Base-by-base conservation (phyloP, 2,888 invertebrate species). In the Caenorhabditis zanzibari region DNA sequence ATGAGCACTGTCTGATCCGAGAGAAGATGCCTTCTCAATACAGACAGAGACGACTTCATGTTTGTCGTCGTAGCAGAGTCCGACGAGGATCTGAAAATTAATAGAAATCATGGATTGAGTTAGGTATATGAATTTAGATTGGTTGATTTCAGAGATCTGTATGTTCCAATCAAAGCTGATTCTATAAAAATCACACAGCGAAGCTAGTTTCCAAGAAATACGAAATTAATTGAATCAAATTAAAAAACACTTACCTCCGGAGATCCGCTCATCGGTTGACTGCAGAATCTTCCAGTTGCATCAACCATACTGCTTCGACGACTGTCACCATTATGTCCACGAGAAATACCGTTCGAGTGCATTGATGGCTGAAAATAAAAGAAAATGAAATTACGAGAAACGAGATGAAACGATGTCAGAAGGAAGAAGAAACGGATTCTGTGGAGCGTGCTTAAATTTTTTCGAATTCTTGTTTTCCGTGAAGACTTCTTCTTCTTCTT, bases 241-340 rank as follows among this genome's bases (percentile, higher is more conserved):
- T 16, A n/a, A 19, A 41, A 0, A 19, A 16, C 4, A 19, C 61
- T 16, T 16, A 87, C 89, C 81, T 90, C 90, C 9, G 90, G 87
- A 9, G 82, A 82, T 14, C 89, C 90, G n/a, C 75, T 86, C 47
- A 81, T 88, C 22, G 90, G 90, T 32, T 90, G 84, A 58, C 88
- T 84, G 72, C 89, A 89, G 73, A 90, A 90, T 41, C 89, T 77
- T n/a, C 90, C 90, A 44, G 86, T 84, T 12, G 85, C 83, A 66
- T 90, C 90, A 9, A 90, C 90, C 84, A 88, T 90, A 49, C 89
- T 89, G 68, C 87, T 86, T 24, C 90, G 63, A 10, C 90, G 84
- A 81, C 85, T 85, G 75, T 87, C 87, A n/a, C 85, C 84, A 44
- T 81, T 85, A 59, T 80, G 74, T 19, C 74, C 69, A 52, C 71